Percentiles rank a stretch among this genome's conserved stretches.
Conservation (phyloP, 2,113 vertebrate genomes). For the Acinonyx jubatus region DNA sequence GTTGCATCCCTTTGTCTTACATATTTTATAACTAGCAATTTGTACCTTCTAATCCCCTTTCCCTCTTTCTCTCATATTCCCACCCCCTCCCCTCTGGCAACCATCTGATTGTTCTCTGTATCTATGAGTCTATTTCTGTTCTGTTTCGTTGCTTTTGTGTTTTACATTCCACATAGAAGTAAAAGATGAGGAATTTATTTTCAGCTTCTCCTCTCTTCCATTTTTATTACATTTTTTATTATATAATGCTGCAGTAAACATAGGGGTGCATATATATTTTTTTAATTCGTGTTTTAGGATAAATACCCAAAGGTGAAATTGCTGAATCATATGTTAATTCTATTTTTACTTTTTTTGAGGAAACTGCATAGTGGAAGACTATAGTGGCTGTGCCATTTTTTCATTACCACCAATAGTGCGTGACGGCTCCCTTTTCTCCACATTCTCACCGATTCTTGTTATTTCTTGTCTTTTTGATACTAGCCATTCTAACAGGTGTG, state of each 20-base stretch:
- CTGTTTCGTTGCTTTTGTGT: neutral
- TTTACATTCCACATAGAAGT: neutral
- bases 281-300: neutral
- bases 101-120: neutral
- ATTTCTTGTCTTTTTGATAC: neutral
- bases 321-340: neutral
- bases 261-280: neutral
- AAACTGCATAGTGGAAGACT: neutral
- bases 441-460: neutral
- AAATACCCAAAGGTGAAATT: neutral
- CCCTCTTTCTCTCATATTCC: neutral
- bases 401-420: neutral
- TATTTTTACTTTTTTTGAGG: neutral
- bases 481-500: neutral
- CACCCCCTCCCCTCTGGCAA: neutral
- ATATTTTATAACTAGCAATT: neutral
- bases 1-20: neutral
- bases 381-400: neutral
- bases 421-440: neutral
- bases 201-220: too few relatives aligned
- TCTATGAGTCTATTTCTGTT: neutral
- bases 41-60: neutral
- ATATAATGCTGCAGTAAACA: neutral
- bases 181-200: neutral
- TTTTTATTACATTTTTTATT: too few relatives aligned